Percentiles rank a stretch among this genome's conserved stretches.
Conservation (phyloP, 2,888 invertebrate genomes). For the Epirrita christyi region DNA sequence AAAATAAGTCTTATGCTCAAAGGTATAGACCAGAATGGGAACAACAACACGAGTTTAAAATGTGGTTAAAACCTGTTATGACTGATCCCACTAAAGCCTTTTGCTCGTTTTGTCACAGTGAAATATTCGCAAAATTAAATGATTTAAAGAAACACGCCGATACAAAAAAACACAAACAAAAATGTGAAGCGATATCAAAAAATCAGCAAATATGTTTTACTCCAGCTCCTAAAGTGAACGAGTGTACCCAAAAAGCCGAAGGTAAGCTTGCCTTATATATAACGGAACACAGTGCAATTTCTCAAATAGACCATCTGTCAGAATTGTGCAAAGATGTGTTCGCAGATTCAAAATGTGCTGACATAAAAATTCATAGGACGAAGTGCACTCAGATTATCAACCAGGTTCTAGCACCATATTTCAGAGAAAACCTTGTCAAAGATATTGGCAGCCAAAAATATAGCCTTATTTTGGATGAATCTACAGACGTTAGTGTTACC, state of each 20-base stretch:
- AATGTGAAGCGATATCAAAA: not conserved
- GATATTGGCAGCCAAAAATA: slow-evolving; percentile 26
- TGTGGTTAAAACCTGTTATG: not conserved
- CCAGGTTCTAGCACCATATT: slow-evolving; percentile 30
- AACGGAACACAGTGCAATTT: slow-evolving; percentile 1
- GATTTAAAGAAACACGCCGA: not conserved
- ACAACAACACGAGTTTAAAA: not conserved
- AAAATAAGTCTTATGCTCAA: not conserved
- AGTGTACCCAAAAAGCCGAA: not conserved
- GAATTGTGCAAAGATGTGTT: not conserved
- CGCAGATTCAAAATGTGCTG: slow-evolving; percentile 13
- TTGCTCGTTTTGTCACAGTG: not conserved
- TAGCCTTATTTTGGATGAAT: slow-evolving; percentile 28
- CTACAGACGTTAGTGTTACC: slow-evolving; percentile 25
- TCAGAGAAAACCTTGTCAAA: slow-evolving; percentile 12
- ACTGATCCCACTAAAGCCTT: not conserved
- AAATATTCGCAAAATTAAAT: not conserved
- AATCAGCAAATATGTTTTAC: slow-evolving; percentile 1
- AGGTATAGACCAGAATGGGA: slow-evolving; percentile 1
- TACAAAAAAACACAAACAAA: not conserved
- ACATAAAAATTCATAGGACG: slow-evolving; percentile 29
- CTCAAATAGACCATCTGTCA: not conserved
- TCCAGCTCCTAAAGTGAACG: slow-evolving; percentile 1
- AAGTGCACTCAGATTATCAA: slow-evolving; percentile 32
- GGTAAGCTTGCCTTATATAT: not conserved